These are phyloP conservation scores for Mesorhabditis spiculigera DNA, from an alignment of 2,888 invertebrate genomes.

Conservation along the genomic window DNA sequence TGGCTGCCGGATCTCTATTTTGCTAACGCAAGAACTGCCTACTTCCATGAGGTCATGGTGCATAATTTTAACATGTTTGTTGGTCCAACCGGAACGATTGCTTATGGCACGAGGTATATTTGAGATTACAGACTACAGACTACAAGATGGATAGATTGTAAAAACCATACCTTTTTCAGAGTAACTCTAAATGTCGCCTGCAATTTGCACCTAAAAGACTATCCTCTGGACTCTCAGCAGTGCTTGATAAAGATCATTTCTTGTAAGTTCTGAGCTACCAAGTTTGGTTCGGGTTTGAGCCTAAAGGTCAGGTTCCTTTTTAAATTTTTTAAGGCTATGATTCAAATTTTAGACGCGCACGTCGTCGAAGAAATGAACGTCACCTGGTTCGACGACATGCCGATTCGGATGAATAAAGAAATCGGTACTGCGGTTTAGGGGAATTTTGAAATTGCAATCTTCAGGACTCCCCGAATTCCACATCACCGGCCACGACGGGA, in stretches of 20 bases:
- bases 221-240: constrained; percentile 94
- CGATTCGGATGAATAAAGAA: constrained; percentile 44
- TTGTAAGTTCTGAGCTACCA: constrained; percentile 70
- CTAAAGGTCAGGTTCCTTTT: too few relatives aligned
- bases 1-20: constrained; percentile 51
- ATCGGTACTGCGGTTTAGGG: constrained; percentile 22
- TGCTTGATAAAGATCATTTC: constrained; percentile 99
- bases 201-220: constrained; percentile 99
- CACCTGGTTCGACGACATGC: constrained; percentile 44
- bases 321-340: too few relatives aligned
- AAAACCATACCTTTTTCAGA: constrained; percentile 7
- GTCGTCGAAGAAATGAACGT: constrained; percentile 48
- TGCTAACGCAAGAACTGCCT: constrained; percentile 46
- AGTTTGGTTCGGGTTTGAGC: too few relatives aligned
- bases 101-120: constrained; percentile 36
- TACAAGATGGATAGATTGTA: too few relatives aligned
- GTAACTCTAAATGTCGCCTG: constrained; percentile 85
- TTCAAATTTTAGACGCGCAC: constrained; percentile 42
- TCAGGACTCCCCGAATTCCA: constrained; percentile 43
- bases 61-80: constrained; percentile 52
- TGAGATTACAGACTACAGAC: too few relatives aligned
- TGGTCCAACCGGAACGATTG: constrained; percentile 36
- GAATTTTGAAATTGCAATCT: not conserved
- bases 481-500: constrained; percentile 28
- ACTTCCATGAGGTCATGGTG: constrained; percentile 40